Percentiles rank a stretch among this genome's conserved stretches.
Conservation (phyloP, 2,113 vertebrate species). For the Bubo bubo region DNA sequence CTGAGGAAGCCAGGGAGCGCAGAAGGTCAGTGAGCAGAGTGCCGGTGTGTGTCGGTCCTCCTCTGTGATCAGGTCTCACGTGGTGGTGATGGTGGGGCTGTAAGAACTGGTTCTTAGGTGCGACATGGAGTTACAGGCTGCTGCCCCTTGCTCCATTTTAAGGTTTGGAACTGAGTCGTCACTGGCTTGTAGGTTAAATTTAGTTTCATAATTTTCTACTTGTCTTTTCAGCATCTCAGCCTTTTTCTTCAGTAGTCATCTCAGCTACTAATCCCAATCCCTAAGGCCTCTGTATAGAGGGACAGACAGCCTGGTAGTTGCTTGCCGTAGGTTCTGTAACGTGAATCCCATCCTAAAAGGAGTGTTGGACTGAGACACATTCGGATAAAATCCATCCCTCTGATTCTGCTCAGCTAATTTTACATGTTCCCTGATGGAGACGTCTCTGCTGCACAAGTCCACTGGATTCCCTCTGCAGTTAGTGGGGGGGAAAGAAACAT, state of each 20-base stretch:
- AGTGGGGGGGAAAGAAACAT: neutral
- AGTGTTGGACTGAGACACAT: neutral
- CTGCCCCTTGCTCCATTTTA: neutral
- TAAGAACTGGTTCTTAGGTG: neutral
- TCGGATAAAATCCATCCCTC: neutral
- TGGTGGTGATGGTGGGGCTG: neutral
- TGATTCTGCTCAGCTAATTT: neutral
- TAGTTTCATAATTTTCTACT: neutral
- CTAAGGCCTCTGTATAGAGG: neutral
- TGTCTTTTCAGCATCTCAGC: neutral
- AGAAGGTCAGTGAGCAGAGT: slow-evolving; percentile 72
- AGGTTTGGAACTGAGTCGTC: neutral
- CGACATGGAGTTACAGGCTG: neutral
- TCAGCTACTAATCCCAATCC: neutral
- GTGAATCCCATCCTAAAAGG: neutral
- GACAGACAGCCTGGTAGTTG: neutral
- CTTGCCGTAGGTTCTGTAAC: neutral
- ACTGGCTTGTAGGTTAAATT: neutral
- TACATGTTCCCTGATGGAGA: neutral
- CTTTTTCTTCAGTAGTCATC: neutral
- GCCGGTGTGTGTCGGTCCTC: neutral
- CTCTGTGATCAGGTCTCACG: neutral
- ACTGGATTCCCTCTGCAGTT: neutral
- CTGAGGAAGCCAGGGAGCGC: slow-evolving; percentile 73
- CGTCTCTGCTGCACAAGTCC: neutral